Evolutionary conservation across 2,797 vertebrate species (phyloP), one percentile per base, ranked within the genome.

Genomic region (Coilia nasus): DNA sequence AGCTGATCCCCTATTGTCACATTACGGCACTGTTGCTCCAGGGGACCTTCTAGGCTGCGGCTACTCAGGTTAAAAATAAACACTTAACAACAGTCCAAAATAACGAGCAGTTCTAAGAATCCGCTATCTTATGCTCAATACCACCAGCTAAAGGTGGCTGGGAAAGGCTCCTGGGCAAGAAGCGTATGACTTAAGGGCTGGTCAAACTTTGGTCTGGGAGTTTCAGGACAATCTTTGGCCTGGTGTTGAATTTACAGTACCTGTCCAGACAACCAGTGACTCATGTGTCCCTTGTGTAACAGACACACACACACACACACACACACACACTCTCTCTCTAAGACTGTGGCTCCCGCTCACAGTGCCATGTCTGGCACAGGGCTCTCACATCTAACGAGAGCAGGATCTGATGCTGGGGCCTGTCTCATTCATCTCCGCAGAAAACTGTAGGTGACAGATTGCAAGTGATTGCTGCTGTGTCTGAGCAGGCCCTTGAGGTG

Each of bases 401-500:
- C 67, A 71, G 5, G 3, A 19, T 6, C 71, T 44, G 71, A 44
- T 78, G 15, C 15, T 21, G 35, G 19, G 35, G 1, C 31, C 71
- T 41, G 6, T 44, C 71, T 21, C 15, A 78, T 44, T 44, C 71
- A 21, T 78, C 31, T 9, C 71, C 17, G 44, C 35, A 41, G 71
- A 9, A 78, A 21, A 44, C 7, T 78, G 31, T 0, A 21, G 71
- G 71, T n/a, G 71, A 78, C 17, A 78, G 71, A 78, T 44, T 78
- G 71, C 71, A 44, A 44, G 71, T 78, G 71, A 78, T 78, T 78
- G 28, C 64, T 3, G 6, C 6, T 19, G 67, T 31, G 28, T 25
- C n/a, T 71, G 64, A 14, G 64, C 28, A 15, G 12, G 67, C 67
- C 67, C 67, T 75, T 41, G 31, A 41, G 67, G 71, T 78, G 71